Evolutionary conservation across 92 coral and sea anemone species (phyloP).

Genomic region (Muricea muricata): DNA sequence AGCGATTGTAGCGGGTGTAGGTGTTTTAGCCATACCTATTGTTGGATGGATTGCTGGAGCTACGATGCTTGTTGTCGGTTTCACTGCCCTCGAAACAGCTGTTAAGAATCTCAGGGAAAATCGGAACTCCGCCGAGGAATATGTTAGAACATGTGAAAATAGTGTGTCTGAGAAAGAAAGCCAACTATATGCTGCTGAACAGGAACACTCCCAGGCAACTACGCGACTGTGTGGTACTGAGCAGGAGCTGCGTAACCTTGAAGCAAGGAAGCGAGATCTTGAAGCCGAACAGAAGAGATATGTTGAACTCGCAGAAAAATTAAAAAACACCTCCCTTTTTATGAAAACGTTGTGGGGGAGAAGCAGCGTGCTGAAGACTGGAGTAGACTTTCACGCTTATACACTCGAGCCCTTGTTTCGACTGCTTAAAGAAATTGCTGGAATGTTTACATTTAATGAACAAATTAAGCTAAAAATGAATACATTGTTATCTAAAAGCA

Average conservation of each 20-base stretch:
- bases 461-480: neutral
- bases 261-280: neutral
- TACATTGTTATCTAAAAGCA: constrained; percentile 2
- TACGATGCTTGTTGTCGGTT: neutral
- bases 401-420: constrained; percentile 36
- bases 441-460: constrained; percentile 6
- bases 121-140: constrained; percentile 1
- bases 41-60: constrained; percentile 21
- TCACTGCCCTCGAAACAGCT: constrained; percentile 11
- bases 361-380: constrained; percentile 29
- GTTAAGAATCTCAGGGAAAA: neutral
- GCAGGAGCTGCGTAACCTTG: neutral
- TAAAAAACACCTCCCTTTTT: constrained; percentile 16
- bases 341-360: constrained; percentile 48
- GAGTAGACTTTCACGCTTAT: constrained; percentile 30
- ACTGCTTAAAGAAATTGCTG: constrained; percentile 39
- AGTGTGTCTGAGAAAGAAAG: neutral
- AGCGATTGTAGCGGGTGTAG: neutral
- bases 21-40: neutral
- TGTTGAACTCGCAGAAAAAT: constrained; percentile 7
- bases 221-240: neutral
- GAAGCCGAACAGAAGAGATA: neutral
- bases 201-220: neutral
- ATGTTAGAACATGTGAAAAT: neutral
- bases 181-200: neutral